Conservation (phyloP, 2,113 vertebrate genomes). For the Lates calcarifer region DNA sequence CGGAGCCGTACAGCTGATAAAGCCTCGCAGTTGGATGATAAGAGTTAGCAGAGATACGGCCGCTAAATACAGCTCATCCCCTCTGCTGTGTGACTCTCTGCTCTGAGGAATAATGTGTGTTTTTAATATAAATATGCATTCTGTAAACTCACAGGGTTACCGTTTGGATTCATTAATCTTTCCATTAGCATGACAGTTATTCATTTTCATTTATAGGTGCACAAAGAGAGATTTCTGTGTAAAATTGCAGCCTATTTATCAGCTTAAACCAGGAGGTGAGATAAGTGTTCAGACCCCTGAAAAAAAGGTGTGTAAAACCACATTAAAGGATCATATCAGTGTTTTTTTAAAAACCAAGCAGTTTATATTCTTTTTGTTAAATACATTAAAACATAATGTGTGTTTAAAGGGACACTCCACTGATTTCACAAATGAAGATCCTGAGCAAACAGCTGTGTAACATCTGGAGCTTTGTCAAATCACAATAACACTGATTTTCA, state of each 20-base stretch:
- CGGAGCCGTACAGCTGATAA: slow-evolving; percentile 58
- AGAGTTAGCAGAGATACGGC: slow-evolving; percentile 61
- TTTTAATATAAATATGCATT: slow-evolving; percentile 74
- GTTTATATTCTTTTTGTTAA: too few relatives aligned
- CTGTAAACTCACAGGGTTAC: slow-evolving; percentile 46
- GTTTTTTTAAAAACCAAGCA: not conserved
- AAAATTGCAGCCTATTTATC: slow-evolving; percentile 64
- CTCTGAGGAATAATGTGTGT: slow-evolving; percentile 48
- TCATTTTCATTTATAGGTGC: slow-evolving; percentile 69
- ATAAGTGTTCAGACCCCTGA: not conserved
- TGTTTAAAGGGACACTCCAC: too few relatives aligned
- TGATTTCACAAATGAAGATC: too few relatives aligned
- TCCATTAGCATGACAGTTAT: slow-evolving; percentile 64
- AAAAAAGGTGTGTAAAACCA: slow-evolving; percentile 11
- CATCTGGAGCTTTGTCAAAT: too few relatives aligned
- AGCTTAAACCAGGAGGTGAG: slow-evolving; percentile 39
- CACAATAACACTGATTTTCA: too few relatives aligned
- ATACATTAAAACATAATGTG: not conserved
- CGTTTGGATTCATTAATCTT: slow-evolving; percentile 70
- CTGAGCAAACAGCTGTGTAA: too few relatives aligned
- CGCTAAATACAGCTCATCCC: slow-evolving; percentile 33
- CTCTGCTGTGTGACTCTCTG: not conserved
- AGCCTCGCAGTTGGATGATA: slow-evolving; percentile 55
- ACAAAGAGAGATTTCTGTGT: slow-evolving; percentile 57
- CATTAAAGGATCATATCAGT: slow-evolving; percentile 22